Evolutionary conservation across 2,888 invertebrate genomes (phyloP).

Genomic region (Microplitis deprimator): DNA sequence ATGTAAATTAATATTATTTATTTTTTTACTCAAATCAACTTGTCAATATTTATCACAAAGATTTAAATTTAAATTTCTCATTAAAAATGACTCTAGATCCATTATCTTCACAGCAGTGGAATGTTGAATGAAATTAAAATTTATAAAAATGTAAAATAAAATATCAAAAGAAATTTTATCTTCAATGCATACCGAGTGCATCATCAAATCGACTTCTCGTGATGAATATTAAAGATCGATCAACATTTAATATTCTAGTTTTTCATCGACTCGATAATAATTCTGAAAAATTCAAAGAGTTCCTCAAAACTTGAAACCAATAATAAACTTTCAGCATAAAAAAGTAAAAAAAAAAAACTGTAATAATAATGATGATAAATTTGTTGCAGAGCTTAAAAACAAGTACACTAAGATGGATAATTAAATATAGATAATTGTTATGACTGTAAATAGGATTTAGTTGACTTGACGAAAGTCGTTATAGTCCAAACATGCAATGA

Average conservation of each 20-base stretch:
- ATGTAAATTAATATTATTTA: background rate
- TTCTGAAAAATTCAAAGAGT: background rate
- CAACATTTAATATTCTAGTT: background rate
- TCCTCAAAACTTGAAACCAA: background rate
- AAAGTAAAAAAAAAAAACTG: background rate
- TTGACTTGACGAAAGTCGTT: background rate
- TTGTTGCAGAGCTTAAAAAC: background rate
- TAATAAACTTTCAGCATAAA: background rate
- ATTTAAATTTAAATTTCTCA: background rate
- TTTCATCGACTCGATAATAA: background rate
- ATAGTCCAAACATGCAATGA: constrained; percentile 1
- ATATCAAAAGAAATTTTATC: background rate
- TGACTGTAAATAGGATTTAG: background rate
- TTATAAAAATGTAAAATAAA: background rate
- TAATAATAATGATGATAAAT: background rate
- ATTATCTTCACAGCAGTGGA: background rate
- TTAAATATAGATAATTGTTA: background rate
- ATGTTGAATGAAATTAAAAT: background rate
- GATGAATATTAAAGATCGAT: background rate
- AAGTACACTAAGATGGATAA: background rate
- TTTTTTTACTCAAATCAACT: background rate
- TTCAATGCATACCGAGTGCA: background rate
- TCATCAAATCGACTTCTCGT: background rate
- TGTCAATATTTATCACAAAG: background rate
- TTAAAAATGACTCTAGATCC: background rate